These are phyloP conservation scores for Microctonus hyperodae DNA, from an alignment of 2,888 invertebrate species.

Conservation along the genomic window DNA sequence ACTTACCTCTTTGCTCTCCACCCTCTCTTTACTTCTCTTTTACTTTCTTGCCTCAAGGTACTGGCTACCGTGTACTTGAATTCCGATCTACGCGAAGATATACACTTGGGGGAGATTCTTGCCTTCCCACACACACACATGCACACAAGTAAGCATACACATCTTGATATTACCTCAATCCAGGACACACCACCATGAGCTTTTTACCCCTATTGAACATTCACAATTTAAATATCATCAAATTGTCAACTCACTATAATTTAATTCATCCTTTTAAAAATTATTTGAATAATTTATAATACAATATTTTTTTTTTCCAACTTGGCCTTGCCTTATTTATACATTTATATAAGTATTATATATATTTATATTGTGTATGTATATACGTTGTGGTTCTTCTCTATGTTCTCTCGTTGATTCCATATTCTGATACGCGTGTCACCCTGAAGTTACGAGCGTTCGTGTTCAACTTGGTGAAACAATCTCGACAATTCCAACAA, in stretches of 20 bases:
- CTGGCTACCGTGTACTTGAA: constrained; percentile 61
- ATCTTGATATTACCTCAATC: neutral
- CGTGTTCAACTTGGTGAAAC: constrained; percentile 33
- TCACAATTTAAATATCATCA: too few species aligned
- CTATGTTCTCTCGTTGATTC: constrained; percentile 18
- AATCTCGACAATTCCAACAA: constrained; percentile 9
- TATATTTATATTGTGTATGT: too few species aligned
- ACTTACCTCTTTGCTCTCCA: constrained; percentile 24
- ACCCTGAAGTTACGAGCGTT: constrained; percentile 25
- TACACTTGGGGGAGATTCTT: neutral
- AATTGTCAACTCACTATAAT: too few species aligned
- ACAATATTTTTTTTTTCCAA: constrained; percentile 4
- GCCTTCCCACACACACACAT: neutral
- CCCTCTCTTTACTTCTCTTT: constrained; percentile 28
- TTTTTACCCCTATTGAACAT: neutral
- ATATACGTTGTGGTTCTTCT: neutral
- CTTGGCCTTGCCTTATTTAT: neutral
- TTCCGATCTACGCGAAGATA: constrained; percentile 61
- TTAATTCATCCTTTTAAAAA: too few species aligned
- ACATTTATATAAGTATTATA: neutral
- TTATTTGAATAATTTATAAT: too few species aligned
- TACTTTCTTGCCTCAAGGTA: constrained; percentile 49
- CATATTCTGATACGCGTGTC: constrained; percentile 26
- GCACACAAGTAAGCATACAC: neutral
- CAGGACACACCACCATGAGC: neutral